Base-by-base conservation (phyloP, 2,113 vertebrate species). In the Anoplopoma fimbria region DNA sequence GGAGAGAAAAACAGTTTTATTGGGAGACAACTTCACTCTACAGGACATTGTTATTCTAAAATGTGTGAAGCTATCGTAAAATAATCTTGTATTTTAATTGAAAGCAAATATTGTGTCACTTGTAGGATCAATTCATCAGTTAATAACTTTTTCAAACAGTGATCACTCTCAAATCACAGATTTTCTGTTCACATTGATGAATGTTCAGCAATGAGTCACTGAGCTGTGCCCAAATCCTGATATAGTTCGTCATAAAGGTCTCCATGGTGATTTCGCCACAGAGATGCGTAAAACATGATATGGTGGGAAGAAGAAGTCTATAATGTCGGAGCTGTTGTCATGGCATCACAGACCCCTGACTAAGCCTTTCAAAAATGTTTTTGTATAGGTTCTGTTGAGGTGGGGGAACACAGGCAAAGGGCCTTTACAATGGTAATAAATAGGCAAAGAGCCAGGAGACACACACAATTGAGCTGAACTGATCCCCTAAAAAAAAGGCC, bases 371-470 rank as follows among this genome's bases (percentile, higher is more conserved):
- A 94, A 29, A 85, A 80, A 82, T 75, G 67, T 64, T 92, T 93
- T 89, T 93, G 86, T 90, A 40, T 81, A 63, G 64, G 71, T 78
- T 80, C 87, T 85, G 62, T 77, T 25, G 74, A 76, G 55, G 69
- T 70, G 62, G 71, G 79, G 55, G 36, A n/a, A 73, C 69, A 72
- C 75, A 62, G 25, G 86, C 75, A 38, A n/a, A 77, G 61, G 51
- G 62, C 6, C 74, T 92, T 92, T 87, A 87, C 88, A 85, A 86
- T 87, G 75, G 72, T 82, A 74, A 91, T 89, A 91, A 92, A 92
- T 73, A 86, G 77, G 79, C 89, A 88, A 84, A 84, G 82, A 83
- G 36, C 64, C 86, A 69, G 34, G 23, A 83, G 31, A 63, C 69
- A 61, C 65, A 74, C 14, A 88, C 75, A 89, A 88, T 82, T 77